Evolutionary conservation across 1,140 invertebrate genomes (phyloP), one percentile per base, ranked within the genome.

Genomic region (Phocides pigmalion): DNA sequence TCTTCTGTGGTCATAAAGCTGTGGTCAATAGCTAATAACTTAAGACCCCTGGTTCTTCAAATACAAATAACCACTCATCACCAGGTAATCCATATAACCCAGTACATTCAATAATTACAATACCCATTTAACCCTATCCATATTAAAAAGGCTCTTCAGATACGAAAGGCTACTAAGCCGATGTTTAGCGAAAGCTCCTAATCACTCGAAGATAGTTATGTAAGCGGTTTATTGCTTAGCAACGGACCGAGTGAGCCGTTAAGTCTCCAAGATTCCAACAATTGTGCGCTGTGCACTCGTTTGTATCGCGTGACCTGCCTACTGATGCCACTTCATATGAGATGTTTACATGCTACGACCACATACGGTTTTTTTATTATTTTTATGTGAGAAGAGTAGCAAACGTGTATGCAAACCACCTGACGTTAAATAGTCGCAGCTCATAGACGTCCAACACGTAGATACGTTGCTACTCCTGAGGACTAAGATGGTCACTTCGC

Each of bases 251-350:
- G 28, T 70, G 74, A 81, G 72, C 72, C 73, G 82, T 83, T 86
- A 84, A 80, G 78, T 58, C 69, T 79, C 86, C 84, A 87, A 87
- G 86, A 83, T 89, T 86, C 82, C 73, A 86, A 87, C 84, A 87
- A 86, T 89, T 81, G 78, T 67, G 70, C 44, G 70, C 68, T 68
- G 61, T 49, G 71, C 72, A 72, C 70, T 85, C 80, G 81, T 88
- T 79, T 77, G 82, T 62, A 50, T 49, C 64, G 74, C 86, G 84
- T 86, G 82, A 65, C 16, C 17, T 39, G 77, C 51, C 66, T 86
- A 65, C 62, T 46, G 50, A 83, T 63, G 66, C 8, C 28, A 32
- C 28, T 32, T 32, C 0, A 32, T 11, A 11, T 8, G 64, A 12
- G 51, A 28, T 42, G 3, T 79, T 85, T 82, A 81, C 0, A 68